Conservation (phyloP, 2,797 vertebrate genomes). For the Pelochelys cantorii region DNA sequence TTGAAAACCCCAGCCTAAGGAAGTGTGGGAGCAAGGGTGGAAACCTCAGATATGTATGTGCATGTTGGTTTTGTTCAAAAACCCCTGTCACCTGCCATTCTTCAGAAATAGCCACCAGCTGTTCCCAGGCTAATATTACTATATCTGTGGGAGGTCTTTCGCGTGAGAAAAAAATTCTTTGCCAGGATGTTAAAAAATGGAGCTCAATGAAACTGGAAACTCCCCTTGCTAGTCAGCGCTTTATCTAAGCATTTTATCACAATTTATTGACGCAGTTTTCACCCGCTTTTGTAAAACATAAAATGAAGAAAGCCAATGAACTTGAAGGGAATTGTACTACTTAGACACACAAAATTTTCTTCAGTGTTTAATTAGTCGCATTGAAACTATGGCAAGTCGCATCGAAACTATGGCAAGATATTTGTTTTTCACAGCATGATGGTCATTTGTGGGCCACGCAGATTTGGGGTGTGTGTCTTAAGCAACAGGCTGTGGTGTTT, state of each 20-base stretch:
- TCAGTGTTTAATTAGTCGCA: constrained; percentile 58
- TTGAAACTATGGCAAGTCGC: constrained; percentile 44
- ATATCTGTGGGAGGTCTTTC: constrained; percentile 67
- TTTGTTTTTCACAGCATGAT: neutral
- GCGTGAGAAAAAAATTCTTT: constrained; percentile 38
- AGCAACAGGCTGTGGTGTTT: neutral
- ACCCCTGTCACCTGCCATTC: constrained; percentile 64
- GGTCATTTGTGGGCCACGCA: constrained; percentile 42
- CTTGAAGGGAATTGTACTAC: constrained; percentile 73
- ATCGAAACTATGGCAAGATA: constrained; percentile 26
- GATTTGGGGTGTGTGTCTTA: constrained; percentile 17
- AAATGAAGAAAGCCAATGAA: neutral
- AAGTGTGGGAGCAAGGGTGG: neutral
- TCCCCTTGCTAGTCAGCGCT: constrained; percentile 67
- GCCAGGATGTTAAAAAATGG: constrained; percentile 53
- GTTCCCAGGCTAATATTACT: constrained; percentile 60
- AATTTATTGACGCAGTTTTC: constrained; percentile 68
- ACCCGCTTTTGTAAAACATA: constrained; percentile 52
- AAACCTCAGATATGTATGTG: neutral
- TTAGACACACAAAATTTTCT: constrained; percentile 57
- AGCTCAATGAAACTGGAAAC: constrained; percentile 71
- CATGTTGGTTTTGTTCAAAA: constrained; percentile 33
- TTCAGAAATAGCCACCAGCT: constrained; percentile 69
- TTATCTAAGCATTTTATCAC: constrained; percentile 73
- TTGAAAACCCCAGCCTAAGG: neutral